Conservation (phyloP, 2,113 vertebrate species). For the Pelodiscus sinensis region DNA sequence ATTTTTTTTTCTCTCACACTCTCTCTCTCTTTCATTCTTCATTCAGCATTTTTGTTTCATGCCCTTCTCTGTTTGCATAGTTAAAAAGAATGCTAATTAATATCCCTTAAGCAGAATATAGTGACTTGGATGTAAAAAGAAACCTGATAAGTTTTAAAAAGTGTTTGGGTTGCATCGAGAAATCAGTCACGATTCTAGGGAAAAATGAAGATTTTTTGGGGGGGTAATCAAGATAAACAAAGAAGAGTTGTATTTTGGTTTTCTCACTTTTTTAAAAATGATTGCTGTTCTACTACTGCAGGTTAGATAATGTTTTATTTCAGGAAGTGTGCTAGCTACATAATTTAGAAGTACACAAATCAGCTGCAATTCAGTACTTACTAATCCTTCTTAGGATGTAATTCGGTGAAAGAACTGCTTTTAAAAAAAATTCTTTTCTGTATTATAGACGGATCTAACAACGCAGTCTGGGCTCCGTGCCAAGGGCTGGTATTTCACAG, state of each 20-base stretch:
- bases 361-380: slow-evolving; percentile 81
- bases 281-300: slow-evolving; percentile 68
- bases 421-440: slow-evolving; percentile 81
- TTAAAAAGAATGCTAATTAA: slow-evolving; percentile 84
- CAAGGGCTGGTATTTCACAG: slow-evolving; percentile 92
- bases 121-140: slow-evolving; percentile 78
- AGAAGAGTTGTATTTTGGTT: slow-evolving; percentile 63
- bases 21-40: slow-evolving; percentile 43
- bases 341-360: slow-evolving; percentile 79
- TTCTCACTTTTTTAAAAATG: slow-evolving; percentile 41
- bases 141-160: slow-evolving; percentile 69
- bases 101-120: slow-evolving; percentile 80
- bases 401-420: slow-evolving; percentile 83
- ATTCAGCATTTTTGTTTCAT: slow-evolving; percentile 76
- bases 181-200: slow-evolving; percentile 70
- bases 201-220: slow-evolving; percentile 67
- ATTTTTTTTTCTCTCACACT: slow-evolving; percentile 46
- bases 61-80: slow-evolving; percentile 79
- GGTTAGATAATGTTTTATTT: slow-evolving; percentile 79
- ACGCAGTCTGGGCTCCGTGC: slow-evolving; percentile 90
- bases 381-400: slow-evolving; percentile 86
- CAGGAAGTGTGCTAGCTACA: slow-evolving; percentile 70
- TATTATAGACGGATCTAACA: slow-evolving; percentile 94
- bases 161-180: slow-evolving; percentile 68
- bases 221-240: slow-evolving; percentile 76